Evolutionary conservation across 2,797 vertebrate genomes (phyloP).

Genomic region (Knipowitschia caucasica): DNA sequence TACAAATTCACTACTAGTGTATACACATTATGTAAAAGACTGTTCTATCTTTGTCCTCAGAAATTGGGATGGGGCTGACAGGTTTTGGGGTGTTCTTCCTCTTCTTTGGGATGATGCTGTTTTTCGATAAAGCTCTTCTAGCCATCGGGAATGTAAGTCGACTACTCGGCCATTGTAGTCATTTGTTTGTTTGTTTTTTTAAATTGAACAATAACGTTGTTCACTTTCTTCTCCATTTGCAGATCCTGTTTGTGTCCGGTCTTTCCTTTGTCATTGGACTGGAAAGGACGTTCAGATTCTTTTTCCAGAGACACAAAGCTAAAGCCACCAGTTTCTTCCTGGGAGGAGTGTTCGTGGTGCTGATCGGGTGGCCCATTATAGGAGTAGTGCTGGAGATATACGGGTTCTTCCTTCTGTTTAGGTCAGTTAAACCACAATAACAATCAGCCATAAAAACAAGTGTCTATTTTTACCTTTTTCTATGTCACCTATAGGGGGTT

Average conservation of each 20-base stretch:
- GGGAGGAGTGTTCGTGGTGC: constrained; percentile 92
- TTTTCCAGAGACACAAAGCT: constrained; percentile 98
- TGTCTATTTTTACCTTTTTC: not conserved
- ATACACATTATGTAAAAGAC: too few relatives aligned
- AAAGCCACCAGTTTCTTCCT: constrained; percentile 96
- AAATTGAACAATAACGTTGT: not conserved
- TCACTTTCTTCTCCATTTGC: not conserved
- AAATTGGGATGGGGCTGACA: constrained; percentile 95
- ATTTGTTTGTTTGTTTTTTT: too few relatives aligned
- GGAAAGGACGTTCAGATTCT: constrained; percentile 96
- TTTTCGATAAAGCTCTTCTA: constrained; percentile 96
- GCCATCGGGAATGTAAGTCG: constrained; percentile 91
- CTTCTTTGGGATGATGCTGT: constrained; percentile 97
- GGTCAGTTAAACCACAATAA: constrained; percentile 62
- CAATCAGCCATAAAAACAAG: not conserved
- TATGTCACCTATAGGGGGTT: constrained; percentile 82
- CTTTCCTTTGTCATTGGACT: constrained; percentile 95
- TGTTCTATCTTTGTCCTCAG: constrained; percentile 61
- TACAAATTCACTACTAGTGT: too few relatives aligned
- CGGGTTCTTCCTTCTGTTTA: constrained; percentile 96
- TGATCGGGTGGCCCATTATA: constrained; percentile 94
- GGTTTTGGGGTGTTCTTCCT: constrained; percentile 97
- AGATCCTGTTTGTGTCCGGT: constrained; percentile 97
- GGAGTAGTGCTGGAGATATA: constrained; percentile 96
- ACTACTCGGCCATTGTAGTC: too few relatives aligned